Evolutionary conservation across 2,113 vertebrate species (phyloP).

Genomic region (Chaetura pelagica): DNA sequence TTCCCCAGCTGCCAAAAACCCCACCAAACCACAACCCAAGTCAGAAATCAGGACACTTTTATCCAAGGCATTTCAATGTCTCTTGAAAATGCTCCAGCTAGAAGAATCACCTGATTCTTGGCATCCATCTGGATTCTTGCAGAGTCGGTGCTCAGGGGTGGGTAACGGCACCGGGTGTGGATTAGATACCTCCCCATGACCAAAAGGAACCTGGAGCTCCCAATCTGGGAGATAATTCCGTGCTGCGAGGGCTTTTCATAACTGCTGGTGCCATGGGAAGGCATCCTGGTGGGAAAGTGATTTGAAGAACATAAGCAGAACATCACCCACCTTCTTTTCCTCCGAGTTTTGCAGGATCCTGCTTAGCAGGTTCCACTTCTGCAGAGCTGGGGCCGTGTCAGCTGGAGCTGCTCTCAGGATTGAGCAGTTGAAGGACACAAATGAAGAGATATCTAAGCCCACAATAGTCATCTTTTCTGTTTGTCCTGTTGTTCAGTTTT

Average conservation of each 20-base stretch:
- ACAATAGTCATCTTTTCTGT: not conserved
- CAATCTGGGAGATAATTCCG: conserved; percentile 49
- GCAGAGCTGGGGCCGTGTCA: not conserved
- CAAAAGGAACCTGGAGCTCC: conserved; percentile 50
- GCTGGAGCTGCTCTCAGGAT: not conserved
- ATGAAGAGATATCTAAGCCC: not conserved
- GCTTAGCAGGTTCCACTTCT: not conserved
- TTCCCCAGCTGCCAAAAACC: too few relatives aligned
- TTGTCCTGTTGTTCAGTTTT: not conserved
- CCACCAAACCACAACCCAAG: not conserved
- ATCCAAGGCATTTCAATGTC: conserved; percentile 40
- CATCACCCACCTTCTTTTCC: conserved; percentile 43
- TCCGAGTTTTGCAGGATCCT: conserved; percentile 8
- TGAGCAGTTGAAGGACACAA: not conserved
- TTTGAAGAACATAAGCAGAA: conserved; percentile 15
- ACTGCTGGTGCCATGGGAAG: not conserved
- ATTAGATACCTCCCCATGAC: conserved; percentile 23
- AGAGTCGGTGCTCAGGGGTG: not conserved
- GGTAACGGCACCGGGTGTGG: conserved; percentile 29
- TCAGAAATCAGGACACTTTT: conserved; percentile 51
- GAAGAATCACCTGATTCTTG: conserved; percentile 60
- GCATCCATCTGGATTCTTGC: conserved; percentile 52
- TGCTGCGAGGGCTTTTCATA: conserved; percentile 46
- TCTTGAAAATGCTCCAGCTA: conserved; percentile 49
- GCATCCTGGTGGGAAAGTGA: not conserved